These are phyloP conservation scores for Lota lota DNA, from an alignment of 2,113 vertebrate genomes.

Conservation along the genomic window DNA sequence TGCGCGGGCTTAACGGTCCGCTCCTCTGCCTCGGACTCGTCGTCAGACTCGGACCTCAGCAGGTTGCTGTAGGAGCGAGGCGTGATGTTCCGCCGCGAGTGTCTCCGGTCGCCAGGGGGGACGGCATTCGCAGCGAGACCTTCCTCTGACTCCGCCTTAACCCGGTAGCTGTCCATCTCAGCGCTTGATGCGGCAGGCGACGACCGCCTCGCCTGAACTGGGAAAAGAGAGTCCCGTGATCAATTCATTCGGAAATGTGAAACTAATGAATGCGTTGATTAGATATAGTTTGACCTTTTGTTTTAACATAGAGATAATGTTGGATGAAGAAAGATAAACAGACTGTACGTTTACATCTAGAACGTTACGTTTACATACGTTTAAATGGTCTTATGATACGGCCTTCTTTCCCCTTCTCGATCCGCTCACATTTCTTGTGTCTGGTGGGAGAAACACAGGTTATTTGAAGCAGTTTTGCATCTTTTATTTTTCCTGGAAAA, in stretches of 20 bases:
- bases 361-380: conserved; percentile 66
- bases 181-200: conserved; percentile 27
- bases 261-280: not conserved
- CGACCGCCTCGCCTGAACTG: conserved; percentile 58
- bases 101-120: conserved; percentile 67
- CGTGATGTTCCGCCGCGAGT: conserved; percentile 79
- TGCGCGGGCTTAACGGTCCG: not conserved
- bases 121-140: conserved; percentile 29
- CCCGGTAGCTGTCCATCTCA: conserved; percentile 60
- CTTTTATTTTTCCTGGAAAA: no score
- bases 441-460: conserved; percentile 56
- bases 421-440: conserved; percentile 81
- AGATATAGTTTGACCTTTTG: not conserved
- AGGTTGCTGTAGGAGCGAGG: conserved; percentile 85
- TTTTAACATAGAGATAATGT: not conserved
- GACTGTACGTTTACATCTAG: not conserved
- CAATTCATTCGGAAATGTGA: conserved; percentile 1
- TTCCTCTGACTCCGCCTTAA: conserved; percentile 26
- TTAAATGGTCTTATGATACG: conserved; percentile 69
- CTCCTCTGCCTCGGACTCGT: conserved; percentile 43
- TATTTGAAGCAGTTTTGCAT: not conserved
- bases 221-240: conserved; percentile 21
- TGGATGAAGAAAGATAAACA: not conserved
- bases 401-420: conserved; percentile 76
- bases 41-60: conserved; percentile 82